Conservation (phyloP, 2,113 vertebrate species). For the Otocyon megalotis region DNA sequence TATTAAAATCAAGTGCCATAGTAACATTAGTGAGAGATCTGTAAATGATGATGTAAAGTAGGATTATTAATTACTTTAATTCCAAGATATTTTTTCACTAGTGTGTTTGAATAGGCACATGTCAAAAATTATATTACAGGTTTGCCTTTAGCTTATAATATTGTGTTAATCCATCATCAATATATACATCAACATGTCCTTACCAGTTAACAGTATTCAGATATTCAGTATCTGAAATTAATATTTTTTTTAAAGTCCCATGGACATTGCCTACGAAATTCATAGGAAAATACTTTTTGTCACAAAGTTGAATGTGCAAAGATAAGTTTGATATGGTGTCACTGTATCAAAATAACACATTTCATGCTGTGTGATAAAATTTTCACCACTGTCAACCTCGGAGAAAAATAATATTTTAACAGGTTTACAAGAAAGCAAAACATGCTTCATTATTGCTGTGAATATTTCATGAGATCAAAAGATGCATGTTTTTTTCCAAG, state of each 20-base stretch:
- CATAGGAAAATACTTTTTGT: conserved; percentile 52
- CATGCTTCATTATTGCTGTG: conserved; percentile 78
- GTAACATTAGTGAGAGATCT: neutral
- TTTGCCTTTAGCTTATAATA: neutral
- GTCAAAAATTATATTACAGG: neutral
- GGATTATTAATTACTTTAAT: neutral
- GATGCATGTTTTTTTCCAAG: neutral
- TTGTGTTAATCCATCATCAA: neutral
- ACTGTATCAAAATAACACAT: conserved; percentile 81
- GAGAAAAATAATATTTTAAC: conserved; percentile 81
- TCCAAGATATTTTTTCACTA: neutral
- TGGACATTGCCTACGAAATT: conserved; percentile 61
- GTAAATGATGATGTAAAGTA: neutral
- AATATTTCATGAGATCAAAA: conserved; percentile 84
- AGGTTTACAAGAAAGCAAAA: conserved; percentile 79
- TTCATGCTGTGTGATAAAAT: conserved; percentile 77
- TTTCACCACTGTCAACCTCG: conserved; percentile 76
- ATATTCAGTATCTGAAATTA: neutral
- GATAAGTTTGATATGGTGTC: conserved; percentile 71
- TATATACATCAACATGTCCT: neutral
- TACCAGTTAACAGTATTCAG: conserved; percentile 26
- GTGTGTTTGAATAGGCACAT: neutral
- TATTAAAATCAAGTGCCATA: neutral
- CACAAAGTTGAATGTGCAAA: conserved; percentile 70
- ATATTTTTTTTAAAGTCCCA: neutral